Base-by-base conservation (phyloP, 2,888 invertebrate genomes). In the Protophormia terraenovae region DNA sequence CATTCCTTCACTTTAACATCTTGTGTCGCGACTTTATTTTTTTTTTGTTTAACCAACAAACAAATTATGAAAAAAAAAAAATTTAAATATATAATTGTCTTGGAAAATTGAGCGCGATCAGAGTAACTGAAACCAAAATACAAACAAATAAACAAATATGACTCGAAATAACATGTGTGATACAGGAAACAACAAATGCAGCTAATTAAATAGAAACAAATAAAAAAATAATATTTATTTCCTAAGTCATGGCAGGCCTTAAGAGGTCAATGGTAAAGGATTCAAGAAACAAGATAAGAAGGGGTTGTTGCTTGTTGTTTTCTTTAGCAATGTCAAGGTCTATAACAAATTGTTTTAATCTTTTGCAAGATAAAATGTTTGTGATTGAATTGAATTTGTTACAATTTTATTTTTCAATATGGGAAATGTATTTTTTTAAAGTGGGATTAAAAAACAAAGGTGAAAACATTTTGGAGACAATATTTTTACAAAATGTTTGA, bases 121-220 rank as follows among this genome's bases (percentile, higher is more conserved):
- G n/a, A 3, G 29, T 19, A 41, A 72, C 27, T 58, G 27, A 60
- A 77, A 67, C 45, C 55, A 58, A 55, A 67, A 66, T 41, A 55
- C 29, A 77, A 32, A 41, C 12, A 62, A 71, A 71, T 19, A 60
- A 62, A 79, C 53, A 38, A 41, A 38, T 60, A 29, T 50, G 0
- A 41, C 3, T 22, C 41, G 50, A 22, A 6, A 5, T 8, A 35
- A 14, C 35, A 35, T 8, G 3, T 45, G 64, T 45, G 62, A 50
- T 47, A 60, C 45, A 24, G n/a, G 7, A 16, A 50, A 64, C 4
- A 19, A 62, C 38, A 41, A 41, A 62, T 62, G 38, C 38, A 64
- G 62, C 58, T 58, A 72, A 72, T 58, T 72, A 58, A 55, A 66
- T 55, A 76, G 16, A 29, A 62, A 10, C 24, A 62, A 29, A 16